A percentile compares a stretch with the other conserved stretches of the same genome.
phyloP scores from a whole-genome alignment of 2,113 vertebrate species.

The Callithrix jacchus region DNA sequence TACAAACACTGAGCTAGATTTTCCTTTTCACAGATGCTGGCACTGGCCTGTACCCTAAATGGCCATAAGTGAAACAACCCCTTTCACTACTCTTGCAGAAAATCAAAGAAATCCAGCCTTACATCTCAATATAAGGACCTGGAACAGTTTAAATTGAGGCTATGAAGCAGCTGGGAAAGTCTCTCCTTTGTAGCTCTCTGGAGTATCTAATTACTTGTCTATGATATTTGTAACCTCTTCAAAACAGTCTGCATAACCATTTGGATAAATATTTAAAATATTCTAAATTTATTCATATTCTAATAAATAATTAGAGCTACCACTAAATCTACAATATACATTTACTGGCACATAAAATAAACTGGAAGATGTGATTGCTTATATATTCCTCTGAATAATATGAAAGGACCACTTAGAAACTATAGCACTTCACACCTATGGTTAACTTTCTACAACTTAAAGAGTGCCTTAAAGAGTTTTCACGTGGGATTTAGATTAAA shows the following conservation, averaged over 20 bases:
- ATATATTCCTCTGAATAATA: constrained; percentile 15
- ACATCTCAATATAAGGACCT: neutral
- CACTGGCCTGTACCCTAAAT: neutral
- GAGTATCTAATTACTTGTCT: neutral
- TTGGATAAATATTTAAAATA: constrained; percentile 28
- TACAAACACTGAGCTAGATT: neutral
- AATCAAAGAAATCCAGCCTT: neutral
- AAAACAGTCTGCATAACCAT: neutral
- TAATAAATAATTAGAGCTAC: constrained; percentile 35
- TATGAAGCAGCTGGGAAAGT: neutral
- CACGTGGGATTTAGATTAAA: neutral
- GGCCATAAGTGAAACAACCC: neutral
- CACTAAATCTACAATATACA: neutral
- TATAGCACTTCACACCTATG: neutral
- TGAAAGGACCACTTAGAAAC: constrained; percentile 34
- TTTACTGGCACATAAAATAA: constrained; percentile 5
- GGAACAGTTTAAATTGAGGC: neutral
- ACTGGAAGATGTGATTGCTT: constrained; percentile 16
- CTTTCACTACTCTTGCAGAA: constrained; percentile 10
- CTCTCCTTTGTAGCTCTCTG: neutral
- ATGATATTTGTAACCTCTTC: neutral
- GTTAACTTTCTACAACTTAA: neutral
- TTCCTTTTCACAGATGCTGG: neutral
- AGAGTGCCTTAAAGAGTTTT: neutral
- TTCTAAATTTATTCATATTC: neutral